Percentiles rank a stretch among this genome's conserved stretches.
phyloP scores from a whole-genome alignment of 2,888 invertebrate genomes.

The Cataglyphis albicans region DNA sequence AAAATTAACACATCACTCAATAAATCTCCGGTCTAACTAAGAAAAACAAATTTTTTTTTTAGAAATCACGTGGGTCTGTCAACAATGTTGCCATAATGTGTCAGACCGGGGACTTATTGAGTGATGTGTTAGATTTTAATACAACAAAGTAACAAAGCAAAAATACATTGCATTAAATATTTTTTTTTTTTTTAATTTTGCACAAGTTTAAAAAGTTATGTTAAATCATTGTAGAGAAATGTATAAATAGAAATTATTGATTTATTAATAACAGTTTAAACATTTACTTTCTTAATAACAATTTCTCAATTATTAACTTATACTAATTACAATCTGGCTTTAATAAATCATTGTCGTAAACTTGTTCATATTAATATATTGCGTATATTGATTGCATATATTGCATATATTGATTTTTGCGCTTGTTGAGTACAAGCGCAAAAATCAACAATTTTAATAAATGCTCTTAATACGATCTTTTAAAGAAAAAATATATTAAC shows the following conservation, averaged over 20 bases:
- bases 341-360: slow-evolving; percentile 1
- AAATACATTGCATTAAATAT: not conserved
- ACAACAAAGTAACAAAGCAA: not conserved
- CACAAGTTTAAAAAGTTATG: not conserved
- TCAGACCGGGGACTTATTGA: too few species aligned
- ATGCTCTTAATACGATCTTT: not conserved
- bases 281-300: not conserved
- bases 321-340: not conserved
- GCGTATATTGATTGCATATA: too few species aligned
- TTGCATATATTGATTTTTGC: too few species aligned
- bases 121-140: not conserved
- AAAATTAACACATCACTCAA: not conserved
- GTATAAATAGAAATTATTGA: not conserved
- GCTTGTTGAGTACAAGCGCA: too few species aligned
- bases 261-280: slow-evolving; percentile 25
- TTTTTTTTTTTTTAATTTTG: not conserved
- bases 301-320: not conserved
- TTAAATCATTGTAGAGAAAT: not conserved
- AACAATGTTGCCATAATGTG: too few species aligned
- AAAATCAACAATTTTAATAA: not conserved
- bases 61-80: too few species aligned
- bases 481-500: not conserved
- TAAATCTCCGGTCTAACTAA: too few species aligned
- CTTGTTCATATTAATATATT: slow-evolving; percentile 26
- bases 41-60: too few species aligned